A percentile compares a stretch with the other conserved stretches of the same genome.
Conservation (phyloP, 2,113 vertebrate species). For the Sisor rabdophorus region DNA sequence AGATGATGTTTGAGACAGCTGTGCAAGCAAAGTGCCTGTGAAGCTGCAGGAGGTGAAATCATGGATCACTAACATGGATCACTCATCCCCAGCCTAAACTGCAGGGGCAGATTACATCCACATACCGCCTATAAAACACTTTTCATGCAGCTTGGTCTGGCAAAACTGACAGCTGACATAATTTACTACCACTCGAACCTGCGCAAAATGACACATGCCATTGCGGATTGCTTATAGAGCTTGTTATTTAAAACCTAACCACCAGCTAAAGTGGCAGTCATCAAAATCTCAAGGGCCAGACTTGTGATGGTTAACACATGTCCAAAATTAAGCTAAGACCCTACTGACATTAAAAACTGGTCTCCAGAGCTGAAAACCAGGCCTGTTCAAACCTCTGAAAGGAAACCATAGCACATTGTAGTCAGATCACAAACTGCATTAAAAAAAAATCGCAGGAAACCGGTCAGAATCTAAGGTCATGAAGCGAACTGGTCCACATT, state of each 20-base stretch:
- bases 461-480: slow-evolving; percentile 35
- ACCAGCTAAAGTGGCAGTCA: slow-evolving; percentile 56
- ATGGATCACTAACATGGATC: slow-evolving; percentile 11
- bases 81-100: slow-evolving; percentile 43
- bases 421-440: slow-evolving; percentile 21
- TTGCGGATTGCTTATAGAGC: slow-evolving; percentile 55
- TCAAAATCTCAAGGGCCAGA: slow-evolving; percentile 56
- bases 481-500: slow-evolving; percentile 15
- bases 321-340: slow-evolving; percentile 48
- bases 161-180: slow-evolving; percentile 57
- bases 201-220: slow-evolving; percentile 58
- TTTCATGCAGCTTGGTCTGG: slow-evolving; percentile 38
- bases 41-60: slow-evolving; percentile 10
- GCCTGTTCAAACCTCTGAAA: slow-evolving; percentile 19
- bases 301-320: slow-evolving; percentile 67
- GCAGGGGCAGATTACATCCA: slow-evolving; percentile 32
- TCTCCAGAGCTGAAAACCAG: slow-evolving; percentile 36
- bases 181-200: slow-evolving; percentile 51
- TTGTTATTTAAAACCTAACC: slow-evolving; percentile 57
- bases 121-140: slow-evolving; percentile 28
- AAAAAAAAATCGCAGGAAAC: slow-evolving; percentile 37
- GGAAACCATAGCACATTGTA: slow-evolving; percentile 29
- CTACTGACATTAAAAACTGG: slow-evolving; percentile 40
- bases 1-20: slow-evolving; percentile 7
- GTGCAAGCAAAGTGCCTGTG: slow-evolving; percentile 14